These are phyloP conservation scores for Hipparchia semele DNA, from an alignment of 2,888 invertebrate genomes.

Conservation along the genomic window DNA sequence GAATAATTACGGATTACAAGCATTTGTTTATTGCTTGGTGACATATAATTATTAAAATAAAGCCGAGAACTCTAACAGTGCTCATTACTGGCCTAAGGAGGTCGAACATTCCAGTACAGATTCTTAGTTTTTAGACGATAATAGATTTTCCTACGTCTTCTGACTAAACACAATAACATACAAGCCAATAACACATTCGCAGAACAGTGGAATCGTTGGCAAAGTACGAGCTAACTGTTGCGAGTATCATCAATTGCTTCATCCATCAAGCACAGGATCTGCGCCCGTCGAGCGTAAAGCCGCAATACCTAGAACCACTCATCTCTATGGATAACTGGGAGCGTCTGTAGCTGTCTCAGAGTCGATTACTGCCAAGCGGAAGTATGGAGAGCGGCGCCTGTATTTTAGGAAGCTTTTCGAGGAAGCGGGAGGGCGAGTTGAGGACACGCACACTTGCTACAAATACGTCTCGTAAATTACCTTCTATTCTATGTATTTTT, in stretches of 20 bases:
- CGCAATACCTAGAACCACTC: conserved; percentile 63
- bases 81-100: too few relatives aligned
- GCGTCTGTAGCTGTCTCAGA: conserved; percentile 53
- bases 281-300: conserved; percentile 74
- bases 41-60: too few relatives aligned
- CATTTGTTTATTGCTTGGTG: too few relatives aligned
- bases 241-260: conserved; percentile 25
- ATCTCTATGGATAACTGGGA: conserved; percentile 50
- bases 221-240: conserved; percentile 19
- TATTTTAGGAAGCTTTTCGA: conserved; percentile 81
- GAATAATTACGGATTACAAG: too few relatives aligned
- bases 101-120: too few relatives aligned
- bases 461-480: not conserved
- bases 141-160: not conserved
- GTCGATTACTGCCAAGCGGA: conserved; percentile 55
- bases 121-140: not conserved
- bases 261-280: conserved; percentile 78
- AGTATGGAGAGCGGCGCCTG: conserved; percentile 62
- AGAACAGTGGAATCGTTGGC: conserved; percentile 35
- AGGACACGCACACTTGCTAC: conserved; percentile 5
- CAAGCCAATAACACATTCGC: not conserved
- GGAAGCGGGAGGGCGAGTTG: conserved; percentile 65
- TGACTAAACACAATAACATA: not conserved
- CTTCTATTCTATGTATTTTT: too few relatives aligned
- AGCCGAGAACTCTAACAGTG: too few relatives aligned